Percentiles rank a stretch among this genome's conserved stretches.
phyloP scores from a whole-genome alignment of 2,113 vertebrate genomes.

The Silurus glanis region DNA sequence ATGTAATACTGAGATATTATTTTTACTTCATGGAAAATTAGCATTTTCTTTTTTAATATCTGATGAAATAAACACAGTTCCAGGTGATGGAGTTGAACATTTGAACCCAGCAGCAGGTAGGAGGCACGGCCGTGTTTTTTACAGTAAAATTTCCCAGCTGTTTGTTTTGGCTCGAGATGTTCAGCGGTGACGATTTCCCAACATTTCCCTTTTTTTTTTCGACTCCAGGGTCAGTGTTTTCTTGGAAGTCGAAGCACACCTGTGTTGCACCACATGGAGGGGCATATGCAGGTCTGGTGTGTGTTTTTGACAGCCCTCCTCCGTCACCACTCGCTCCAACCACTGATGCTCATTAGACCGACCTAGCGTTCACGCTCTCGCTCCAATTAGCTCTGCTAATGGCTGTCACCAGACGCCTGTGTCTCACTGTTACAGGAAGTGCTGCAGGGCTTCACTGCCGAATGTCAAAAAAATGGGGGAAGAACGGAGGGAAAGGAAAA shows the following conservation, averaged over 20 bases:
- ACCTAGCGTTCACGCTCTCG: conserved; percentile 70
- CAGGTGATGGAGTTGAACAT: neutral
- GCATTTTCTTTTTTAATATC: neutral
- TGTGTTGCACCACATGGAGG: conserved; percentile 28
- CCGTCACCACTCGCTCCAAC: conserved; percentile 74
- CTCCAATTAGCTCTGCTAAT: conserved; percentile 75
- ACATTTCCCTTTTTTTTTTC: neutral
- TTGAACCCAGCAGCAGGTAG: neutral
- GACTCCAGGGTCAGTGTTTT: conserved; percentile 14
- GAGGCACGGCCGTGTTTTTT: neutral
- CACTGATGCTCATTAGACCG: conserved; percentile 76
- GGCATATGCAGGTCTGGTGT: conserved; percentile 20
- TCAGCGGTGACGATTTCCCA: neutral
- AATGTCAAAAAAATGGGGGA: conserved; percentile 49
- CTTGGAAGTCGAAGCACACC: conserved; percentile 6
- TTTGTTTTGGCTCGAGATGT: conserved; percentile 2
- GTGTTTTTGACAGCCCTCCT: conserved; percentile 69
- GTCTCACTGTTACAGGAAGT: conserved; percentile 64
- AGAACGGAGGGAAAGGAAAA: conserved; percentile 45
- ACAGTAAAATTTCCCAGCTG: neutral
- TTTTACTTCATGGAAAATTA: neutral
- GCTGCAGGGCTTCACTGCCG: conserved; percentile 61
- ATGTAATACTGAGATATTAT: neutral
- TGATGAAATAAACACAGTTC: neutral
- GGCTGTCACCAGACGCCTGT: conserved; percentile 74